Conservation (phyloP, 2,888 invertebrate genomes). For the Pyrgus malvae region DNA sequence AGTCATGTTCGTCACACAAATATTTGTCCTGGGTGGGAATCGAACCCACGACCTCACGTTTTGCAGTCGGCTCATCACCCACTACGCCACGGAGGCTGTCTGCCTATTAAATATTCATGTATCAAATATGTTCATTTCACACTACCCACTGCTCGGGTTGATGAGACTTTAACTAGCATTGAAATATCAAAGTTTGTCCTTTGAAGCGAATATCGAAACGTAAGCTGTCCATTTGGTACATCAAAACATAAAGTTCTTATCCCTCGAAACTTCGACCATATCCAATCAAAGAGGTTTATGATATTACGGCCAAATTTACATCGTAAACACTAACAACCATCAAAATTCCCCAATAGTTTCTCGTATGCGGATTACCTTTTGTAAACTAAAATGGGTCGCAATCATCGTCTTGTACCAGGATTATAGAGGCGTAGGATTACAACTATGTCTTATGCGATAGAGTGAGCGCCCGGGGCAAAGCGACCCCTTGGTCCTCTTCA, state of each 20-base stretch:
- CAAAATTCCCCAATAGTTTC: constrained; percentile 74
- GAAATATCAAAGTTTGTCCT: too few species aligned
- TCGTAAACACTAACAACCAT: constrained; percentile 73
- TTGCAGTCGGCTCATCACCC: too few species aligned
- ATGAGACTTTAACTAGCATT: too few species aligned
- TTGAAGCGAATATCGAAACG: not conserved
- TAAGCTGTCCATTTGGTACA: constrained; percentile 26
- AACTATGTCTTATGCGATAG: constrained; percentile 51
- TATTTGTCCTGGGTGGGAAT: too few species aligned
- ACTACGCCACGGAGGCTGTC: too few species aligned
- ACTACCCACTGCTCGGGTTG: too few species aligned
- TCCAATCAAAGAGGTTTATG: constrained; percentile 79
- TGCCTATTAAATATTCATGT: too few species aligned
- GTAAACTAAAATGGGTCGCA: constrained; percentile 79
- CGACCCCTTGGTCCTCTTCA: constrained; percentile 71
- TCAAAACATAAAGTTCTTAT: constrained; percentile 43
- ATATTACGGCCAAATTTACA: constrained; percentile 78
- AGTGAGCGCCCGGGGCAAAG: constrained; percentile 56
- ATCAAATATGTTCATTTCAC: too few species aligned
- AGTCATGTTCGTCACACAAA: too few species aligned
- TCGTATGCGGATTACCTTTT: constrained; percentile 79
- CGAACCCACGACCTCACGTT: too few species aligned
- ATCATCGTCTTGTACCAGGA: constrained; percentile 78
- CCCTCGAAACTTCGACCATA: constrained; percentile 62
- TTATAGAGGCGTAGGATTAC: constrained; percentile 64